Percentiles rank a stretch among this genome's conserved stretches.
These are phyloP conservation scores for Daktulosphaira vitifoliae DNA, from an alignment of 1,140 invertebrate species.

Conservation along the genomic window DNA sequence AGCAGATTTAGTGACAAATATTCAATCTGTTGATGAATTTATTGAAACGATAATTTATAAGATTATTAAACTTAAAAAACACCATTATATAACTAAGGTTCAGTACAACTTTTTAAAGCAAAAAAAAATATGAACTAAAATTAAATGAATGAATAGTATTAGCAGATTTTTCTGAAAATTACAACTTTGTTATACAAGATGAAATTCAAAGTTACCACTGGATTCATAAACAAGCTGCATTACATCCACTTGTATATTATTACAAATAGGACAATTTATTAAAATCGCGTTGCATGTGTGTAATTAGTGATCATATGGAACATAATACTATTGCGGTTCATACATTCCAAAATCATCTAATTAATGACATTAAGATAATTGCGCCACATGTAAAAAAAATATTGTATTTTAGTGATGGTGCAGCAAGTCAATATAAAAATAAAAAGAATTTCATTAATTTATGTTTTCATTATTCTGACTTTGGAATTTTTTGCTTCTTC, in stretches of 20 bases:
- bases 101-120: neutral
- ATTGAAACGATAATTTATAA: too few relatives aligned
- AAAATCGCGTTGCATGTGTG: neutral
- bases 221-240: neutral
- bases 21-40: too few relatives aligned
- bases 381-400: neutral
- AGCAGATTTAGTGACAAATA: too few relatives aligned
- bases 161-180: neutral
- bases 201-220: too few relatives aligned
- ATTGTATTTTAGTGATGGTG: constrained; percentile 24
- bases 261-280: neutral
- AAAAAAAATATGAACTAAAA: neutral
- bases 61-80: neutral
- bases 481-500: constrained; percentile 39
- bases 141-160: neutral
- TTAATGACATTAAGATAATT: too few relatives aligned
- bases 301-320: too few relatives aligned
- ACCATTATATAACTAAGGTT: neutral
- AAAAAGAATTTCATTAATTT: constrained; percentile 31
- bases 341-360: neutral
- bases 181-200: too few relatives aligned
- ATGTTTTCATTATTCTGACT: constrained; percentile 36
- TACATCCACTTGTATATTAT: constrained; percentile 20
- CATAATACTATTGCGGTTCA: constrained; percentile 18
- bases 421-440: too few relatives aligned